Base-by-base conservation (phyloP, 2,888 invertebrate species). In the Phalangium opilio region DNA sequence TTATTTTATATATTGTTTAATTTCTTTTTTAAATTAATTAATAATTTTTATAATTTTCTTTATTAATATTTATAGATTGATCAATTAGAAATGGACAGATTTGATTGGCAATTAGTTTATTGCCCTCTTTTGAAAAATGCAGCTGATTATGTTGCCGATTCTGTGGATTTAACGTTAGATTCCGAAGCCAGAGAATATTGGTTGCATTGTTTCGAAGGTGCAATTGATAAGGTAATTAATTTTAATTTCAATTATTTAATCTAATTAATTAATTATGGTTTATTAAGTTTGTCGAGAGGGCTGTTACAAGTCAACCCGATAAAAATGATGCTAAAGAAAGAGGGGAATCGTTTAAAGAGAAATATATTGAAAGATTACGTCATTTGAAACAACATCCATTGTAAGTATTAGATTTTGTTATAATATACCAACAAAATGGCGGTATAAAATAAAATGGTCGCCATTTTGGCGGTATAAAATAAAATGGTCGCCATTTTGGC, bases 161-260 rank as follows among this genome's bases (percentile, higher is more conserved):
- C 89, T 27, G 79, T 90, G 55, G 89, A 95, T 69, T 74, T 96
- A 49, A 77, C 82, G 51, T 75, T 76, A 59, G 89, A 95, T 65
- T 73, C 74, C 55, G 82, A 83, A 63, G 93, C 91, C 12, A 76
- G 77, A 53, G 70, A 73, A 42, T 95, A 93, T 67, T 96, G 95
- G 95, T 74, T 95, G 41, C 75, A 79, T 53, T 89, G 90, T 65
- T 84, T 95, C 63, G 82, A 85, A 64, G 80, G 67, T 17, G 78
- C 87, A 58, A 79, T 84, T 14, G 78, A 80, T 56, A 86, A 85
- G 61, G 68, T 68, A 17, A 41, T 20, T 4, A 35, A 11, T 27
- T 33, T 14, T 18, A 10, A 14, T 10, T 14, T 27, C 14, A 15
- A 1, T 20, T 43, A 17, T 33, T n/a, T 7, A 15, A 20, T 17